These are phyloP conservation scores for Rhynchotus rufescens DNA, from an alignment of 2,797 vertebrate genomes.

Conservation along the genomic window DNA sequence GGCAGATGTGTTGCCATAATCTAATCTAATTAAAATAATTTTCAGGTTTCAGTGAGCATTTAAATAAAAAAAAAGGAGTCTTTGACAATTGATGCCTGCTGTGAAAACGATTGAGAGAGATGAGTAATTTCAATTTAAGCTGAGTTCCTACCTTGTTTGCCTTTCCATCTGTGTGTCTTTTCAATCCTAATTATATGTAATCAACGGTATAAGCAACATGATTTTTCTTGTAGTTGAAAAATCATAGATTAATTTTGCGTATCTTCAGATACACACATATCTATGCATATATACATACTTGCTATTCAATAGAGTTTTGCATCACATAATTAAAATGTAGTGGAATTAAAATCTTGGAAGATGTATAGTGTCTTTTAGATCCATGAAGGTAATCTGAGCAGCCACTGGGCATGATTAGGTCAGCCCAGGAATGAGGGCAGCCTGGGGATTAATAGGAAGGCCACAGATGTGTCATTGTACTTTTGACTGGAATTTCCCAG, in stretches of 20 bases:
- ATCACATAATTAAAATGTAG: conserved; percentile 55
- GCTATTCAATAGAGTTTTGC: conserved; percentile 34
- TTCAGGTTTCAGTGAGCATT: conserved; percentile 10
- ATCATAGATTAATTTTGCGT: conserved; percentile 38
- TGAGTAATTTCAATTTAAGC: conserved; percentile 36
- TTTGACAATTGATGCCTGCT: conserved; percentile 28
- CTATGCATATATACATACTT: neutral
- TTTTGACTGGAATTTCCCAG: conserved; percentile 41
- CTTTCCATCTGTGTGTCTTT: conserved; percentile 46
- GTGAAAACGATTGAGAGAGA: conserved; percentile 38
- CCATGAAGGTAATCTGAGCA: conserved; percentile 27
- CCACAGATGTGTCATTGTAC: neutral
- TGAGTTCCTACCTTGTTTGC: neutral
- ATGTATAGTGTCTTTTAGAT: neutral
- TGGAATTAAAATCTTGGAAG: conserved; percentile 43
- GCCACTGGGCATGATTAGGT: conserved; percentile 22
- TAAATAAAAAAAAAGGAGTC: conserved; percentile 3
- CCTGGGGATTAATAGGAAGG: conserved; percentile 14
- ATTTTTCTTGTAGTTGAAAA: conserved; percentile 66
- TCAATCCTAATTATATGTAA: conserved; percentile 66
- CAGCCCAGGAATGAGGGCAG: conserved; percentile 12
- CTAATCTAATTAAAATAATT: conserved; percentile 54
- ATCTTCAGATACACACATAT: neutral
- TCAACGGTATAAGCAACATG: conserved; percentile 49
- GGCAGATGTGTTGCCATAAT: conserved; percentile 5